Evolutionary conservation across 2,888 invertebrate genomes (phyloP), one percentile per base, ranked within the genome.

Genomic region (Stenotaenia linearis): DNA sequence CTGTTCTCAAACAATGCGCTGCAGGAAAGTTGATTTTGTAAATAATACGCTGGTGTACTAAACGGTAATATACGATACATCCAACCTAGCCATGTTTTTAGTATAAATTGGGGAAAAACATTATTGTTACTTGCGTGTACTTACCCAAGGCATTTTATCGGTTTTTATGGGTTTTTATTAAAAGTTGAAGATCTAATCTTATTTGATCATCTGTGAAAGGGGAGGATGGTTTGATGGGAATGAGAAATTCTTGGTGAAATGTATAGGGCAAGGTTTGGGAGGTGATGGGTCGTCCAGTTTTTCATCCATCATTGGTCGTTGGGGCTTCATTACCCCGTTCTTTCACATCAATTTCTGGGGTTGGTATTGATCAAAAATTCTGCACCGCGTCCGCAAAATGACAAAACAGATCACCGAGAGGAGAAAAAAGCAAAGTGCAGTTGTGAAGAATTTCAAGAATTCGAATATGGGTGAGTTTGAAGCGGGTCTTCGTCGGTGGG

Each of bases 231-330:
- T 45, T 45, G 45, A 61, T 25, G 12, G 61, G 21, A 25, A 61
- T 61, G 61, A 61, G 61, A 25, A 61, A 61, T 61, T 61, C 61
- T 15, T 61, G 7, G 61, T 12, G 61, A 61, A 61, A 61, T 61
- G 61, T 61, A 61, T 61, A 61, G 61, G 61, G 25, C 61, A 25
- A 28, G 56, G 15, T 25, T 61, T 25, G 61, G 61, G 9, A 61
- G 61, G 61, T 61, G 61, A 61, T 61, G 61, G 61, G 61, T 61
- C 61, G 61, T 61, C 61, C 61, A 28, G 61, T 23, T 61, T 61
- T 61, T 61, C 61, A 61, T 61, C 61, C 61, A 61, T 61, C 61
- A 61, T 61, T 61, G 61, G 61, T 61, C 61, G 23, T n/a, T 25
- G 23, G 25, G 61, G 61, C 61, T 61, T 61, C 61, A 61, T 61